phyloP scores from a whole-genome alignment of 2,888 invertebrate species.

The Pardosa pseudoannulata region DNA sequence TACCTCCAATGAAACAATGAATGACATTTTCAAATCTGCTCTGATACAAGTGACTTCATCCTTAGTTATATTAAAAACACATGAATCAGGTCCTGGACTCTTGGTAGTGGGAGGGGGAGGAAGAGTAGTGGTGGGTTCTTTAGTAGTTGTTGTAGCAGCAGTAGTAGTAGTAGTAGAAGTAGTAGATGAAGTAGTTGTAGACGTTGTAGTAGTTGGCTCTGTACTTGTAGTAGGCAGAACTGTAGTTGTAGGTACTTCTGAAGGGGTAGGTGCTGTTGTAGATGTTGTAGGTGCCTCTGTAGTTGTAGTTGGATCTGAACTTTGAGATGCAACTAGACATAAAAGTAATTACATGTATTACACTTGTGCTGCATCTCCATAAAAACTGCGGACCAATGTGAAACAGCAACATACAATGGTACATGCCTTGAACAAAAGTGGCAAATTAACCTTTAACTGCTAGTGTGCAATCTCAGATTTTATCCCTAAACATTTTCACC shows the following conservation, averaged over 20 bases:
- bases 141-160: background rate
- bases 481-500: too few species aligned
- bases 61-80: conserved; percentile 80
- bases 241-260: conserved; percentile 76
- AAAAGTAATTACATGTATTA: too few species aligned
- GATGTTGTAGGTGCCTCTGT: conserved; percentile 77
- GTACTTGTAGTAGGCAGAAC: conserved; percentile 75
- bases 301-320: conserved; percentile 74
- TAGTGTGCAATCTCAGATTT: too few species aligned
- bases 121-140: background rate
- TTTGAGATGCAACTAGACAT: too few species aligned
- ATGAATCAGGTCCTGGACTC: conserved; percentile 76
- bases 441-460: too few species aligned
- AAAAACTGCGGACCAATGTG: too few species aligned
- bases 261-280: conserved; percentile 78
- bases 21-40: conserved; percentile 83
- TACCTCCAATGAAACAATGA: conserved; percentile 80
- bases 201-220: conserved; percentile 40
- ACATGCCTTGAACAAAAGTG: too few species aligned
- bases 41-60: conserved; percentile 83
- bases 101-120: conserved; percentile 25
- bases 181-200: conserved; percentile 75
- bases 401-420: too few species aligned
- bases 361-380: too few species aligned
- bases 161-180: conserved; percentile 50